These are phyloP conservation scores for Oplegnathus fasciatus DNA, from an alignment of 2,113 vertebrate genomes.

Conservation along the genomic window DNA sequence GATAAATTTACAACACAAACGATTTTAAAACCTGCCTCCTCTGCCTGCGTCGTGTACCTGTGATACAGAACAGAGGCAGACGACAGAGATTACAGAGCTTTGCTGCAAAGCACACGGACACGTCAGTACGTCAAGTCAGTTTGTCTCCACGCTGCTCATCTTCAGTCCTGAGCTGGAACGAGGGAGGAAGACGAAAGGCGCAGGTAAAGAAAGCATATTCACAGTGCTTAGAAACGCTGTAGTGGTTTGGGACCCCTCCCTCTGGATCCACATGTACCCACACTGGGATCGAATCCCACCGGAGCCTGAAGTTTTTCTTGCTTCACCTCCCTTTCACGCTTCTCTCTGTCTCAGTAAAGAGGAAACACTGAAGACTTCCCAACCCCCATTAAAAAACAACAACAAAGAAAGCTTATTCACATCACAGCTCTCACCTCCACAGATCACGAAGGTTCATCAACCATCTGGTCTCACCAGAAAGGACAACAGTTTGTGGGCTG, in stretches of 20 bases:
- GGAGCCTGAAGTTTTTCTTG: conserved; percentile 5
- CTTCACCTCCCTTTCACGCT: neutral
- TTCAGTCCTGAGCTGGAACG: conserved; percentile 44
- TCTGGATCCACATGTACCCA: conserved; percentile 16
- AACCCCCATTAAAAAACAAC: conserved; percentile 6
- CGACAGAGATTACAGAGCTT: conserved; percentile 68
- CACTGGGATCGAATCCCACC: conserved; percentile 1
- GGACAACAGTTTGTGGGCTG: neutral
- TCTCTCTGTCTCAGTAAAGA: conserved; percentile 11
- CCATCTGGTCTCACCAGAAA: neutral
- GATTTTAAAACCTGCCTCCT: conserved; percentile 32
- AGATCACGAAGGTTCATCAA: neutral
- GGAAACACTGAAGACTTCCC: conserved; percentile 12
- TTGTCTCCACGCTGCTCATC: conserved; percentile 39
- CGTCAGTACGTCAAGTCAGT: conserved; percentile 58
- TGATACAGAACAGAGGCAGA: conserved; percentile 42
- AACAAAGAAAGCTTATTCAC: conserved; percentile 18
- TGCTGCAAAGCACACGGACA: conserved; percentile 77
- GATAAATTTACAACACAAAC: conserved; percentile 61
- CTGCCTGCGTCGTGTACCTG: conserved; percentile 25
- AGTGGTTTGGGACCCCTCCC: conserved; percentile 44
- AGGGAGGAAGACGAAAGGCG: conserved; percentile 6
- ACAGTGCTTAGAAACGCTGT: conserved; percentile 37
- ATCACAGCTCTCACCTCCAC: conserved; percentile 20
- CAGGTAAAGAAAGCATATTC: conserved; percentile 39